Base-by-base conservation (phyloP, 2,888 invertebrate species). In the Andrena minutula region DNA sequence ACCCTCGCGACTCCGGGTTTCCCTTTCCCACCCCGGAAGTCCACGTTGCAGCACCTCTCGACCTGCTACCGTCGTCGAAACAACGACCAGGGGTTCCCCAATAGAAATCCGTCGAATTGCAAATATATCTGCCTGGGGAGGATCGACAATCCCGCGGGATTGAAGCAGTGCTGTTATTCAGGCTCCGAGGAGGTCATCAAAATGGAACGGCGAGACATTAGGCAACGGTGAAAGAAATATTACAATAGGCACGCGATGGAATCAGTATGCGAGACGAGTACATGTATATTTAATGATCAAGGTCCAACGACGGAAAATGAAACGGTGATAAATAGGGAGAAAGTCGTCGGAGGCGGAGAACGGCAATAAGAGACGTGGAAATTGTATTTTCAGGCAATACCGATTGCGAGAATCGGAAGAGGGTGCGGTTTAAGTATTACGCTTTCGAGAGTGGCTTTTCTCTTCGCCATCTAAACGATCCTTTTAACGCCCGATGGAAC, bases 381-480 rank as follows among this genome's bases (percentile, higher is more conserved):
- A 80, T 71, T 61, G 20, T 66, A 68, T 78, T 78, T 78, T 78
- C 66, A 16, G 26, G 1, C 10, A 20, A 49, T 66, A 12, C 28
- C 12, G 20, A 26, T 8, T 6, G 32, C 61, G 66, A 63, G 71
- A 72, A 78, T 68, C 16, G 61, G 51, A 51, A 35, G 77, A 80
- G 53, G 66, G 79, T 49, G 71, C 71, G 79, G 79, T 72, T 65
- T 68, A 72, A 80, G 78, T 80, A 80, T 80, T 78, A 80, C 79
- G 66, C 78, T 80, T 80, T 80, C 78, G 35, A 80, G 71, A 80
- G 47, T 49, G 28, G 72, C 47, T 63, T 63, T 60, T 66, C 41
- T 65, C 30, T 35, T 75, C 30, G 28, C 28, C 20, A 5, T n/a
- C 35, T 30, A 2, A 41, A 4, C 20, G 56, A 56, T 56, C 56